phyloP scores from a whole-genome alignment of 2,113 vertebrate species.

The Murina feae region DNA sequence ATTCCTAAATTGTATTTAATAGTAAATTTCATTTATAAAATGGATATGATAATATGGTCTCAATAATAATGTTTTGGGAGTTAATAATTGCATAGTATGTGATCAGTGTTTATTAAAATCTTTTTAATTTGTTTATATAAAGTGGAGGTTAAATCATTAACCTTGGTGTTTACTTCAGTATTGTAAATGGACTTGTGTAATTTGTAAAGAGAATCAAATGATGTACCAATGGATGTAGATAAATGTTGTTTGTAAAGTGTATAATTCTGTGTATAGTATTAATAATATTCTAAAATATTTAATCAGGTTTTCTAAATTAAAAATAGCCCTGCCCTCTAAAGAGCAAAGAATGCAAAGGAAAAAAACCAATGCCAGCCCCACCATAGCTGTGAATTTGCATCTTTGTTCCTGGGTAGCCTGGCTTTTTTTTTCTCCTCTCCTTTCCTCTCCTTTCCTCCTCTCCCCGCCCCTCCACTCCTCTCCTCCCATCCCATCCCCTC shows the following conservation, averaged over 20 bases:
- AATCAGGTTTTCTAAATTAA: not conserved
- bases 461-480: too few relatives aligned
- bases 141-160: constrained; percentile 63
- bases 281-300: not conserved
- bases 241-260: not conserved
- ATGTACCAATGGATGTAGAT: not conserved
- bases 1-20: not conserved
- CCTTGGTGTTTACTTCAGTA: constrained; percentile 38
- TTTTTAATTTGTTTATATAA: constrained; percentile 52
- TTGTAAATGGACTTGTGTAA: constrained; percentile 26
- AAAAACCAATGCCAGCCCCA: not conserved
- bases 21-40: constrained; percentile 17
- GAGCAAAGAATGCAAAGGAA: not conserved
- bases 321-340: not conserved
- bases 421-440: not conserved
- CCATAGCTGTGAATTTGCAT: not conserved
- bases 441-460: not conserved
- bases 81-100: constrained; percentile 37
- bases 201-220: constrained; percentile 30
- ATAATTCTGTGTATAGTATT: not conserved
- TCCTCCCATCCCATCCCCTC: too few relatives aligned
- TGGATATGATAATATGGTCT: constrained; percentile 17
- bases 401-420: not conserved
- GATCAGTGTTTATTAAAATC: constrained; percentile 30
- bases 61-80: constrained; percentile 38